phyloP scores from a whole-genome alignment of 2,113 vertebrate species.

The Colossoma macropomum region DNA sequence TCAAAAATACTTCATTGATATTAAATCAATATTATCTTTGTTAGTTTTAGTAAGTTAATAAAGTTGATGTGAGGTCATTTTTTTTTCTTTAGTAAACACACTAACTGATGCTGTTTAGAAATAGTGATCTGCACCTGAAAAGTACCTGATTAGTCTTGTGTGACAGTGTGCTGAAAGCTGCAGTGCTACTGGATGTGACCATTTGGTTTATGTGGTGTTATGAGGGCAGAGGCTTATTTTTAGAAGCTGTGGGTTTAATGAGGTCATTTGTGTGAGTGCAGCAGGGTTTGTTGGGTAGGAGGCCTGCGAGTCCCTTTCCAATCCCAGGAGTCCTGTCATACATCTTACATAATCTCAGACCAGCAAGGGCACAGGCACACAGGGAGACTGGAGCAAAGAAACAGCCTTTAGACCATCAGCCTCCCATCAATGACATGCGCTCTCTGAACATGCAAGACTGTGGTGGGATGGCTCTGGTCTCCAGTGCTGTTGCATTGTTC shows the following conservation, averaged over 20 bases:
- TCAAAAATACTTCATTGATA: too few species aligned
- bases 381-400: background rate
- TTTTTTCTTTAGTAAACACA: background rate
- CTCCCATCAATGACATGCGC: background rate
- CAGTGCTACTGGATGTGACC: background rate
- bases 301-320: background rate
- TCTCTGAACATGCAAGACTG: background rate
- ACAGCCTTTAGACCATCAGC: background rate
- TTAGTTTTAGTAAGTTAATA: too few species aligned
- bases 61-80: too few species aligned
- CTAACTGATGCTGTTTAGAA: background rate
- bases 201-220: background rate
- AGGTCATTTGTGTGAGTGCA: constrained; percentile 21
- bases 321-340: constrained; percentile 9
- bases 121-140: background rate
- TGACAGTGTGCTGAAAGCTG: background rate
- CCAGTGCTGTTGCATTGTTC: too few species aligned
- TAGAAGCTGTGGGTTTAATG: constrained; percentile 12
- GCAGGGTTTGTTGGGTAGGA: background rate
- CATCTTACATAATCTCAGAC: constrained; percentile 20
- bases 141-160: background rate
- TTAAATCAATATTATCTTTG: too few species aligned
- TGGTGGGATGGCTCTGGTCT: background rate
- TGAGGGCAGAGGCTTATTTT: constrained; percentile 10
- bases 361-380: background rate